phyloP scores from a whole-genome alignment of 2,888 invertebrate species.

The Stenurella melanura region DNA sequence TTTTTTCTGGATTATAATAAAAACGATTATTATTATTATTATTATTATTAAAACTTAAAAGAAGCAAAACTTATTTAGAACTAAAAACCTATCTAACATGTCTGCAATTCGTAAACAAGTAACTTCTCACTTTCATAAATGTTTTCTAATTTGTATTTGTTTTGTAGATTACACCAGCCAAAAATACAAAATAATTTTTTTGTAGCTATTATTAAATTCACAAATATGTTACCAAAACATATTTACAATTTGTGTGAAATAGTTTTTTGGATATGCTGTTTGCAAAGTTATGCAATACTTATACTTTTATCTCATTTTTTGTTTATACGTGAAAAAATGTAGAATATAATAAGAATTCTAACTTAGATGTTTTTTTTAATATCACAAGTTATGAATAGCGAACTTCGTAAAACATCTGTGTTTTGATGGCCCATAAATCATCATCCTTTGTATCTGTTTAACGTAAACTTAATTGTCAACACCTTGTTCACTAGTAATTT shows the following conservation, averaged over 20 bases:
- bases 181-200: not conserved
- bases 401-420: not conserved
- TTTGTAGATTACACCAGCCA: not conserved
- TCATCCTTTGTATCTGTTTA: not conserved
- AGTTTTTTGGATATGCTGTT: not conserved
- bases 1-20: too few species aligned
- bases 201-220: not conserved
- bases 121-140: not conserved
- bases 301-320: not conserved
- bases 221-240: not conserved
- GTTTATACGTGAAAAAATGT: not conserved
- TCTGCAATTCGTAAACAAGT: not conserved
- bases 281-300: not conserved
- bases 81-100: not conserved
- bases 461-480: constrained; percentile 8
- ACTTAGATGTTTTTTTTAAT: not conserved
- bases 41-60: not conserved
- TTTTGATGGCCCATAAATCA: constrained; percentile 15
- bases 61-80: not conserved
- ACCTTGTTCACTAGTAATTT: not conserved
- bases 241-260: not conserved
- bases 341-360: not conserved
- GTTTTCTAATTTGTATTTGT: not conserved
- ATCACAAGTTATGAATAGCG: not conserved
- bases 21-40: too few species aligned